Evolutionary conservation across 2,797 vertebrate genomes (phyloP).

Genomic region (Fistularia tabacaria): DNA sequence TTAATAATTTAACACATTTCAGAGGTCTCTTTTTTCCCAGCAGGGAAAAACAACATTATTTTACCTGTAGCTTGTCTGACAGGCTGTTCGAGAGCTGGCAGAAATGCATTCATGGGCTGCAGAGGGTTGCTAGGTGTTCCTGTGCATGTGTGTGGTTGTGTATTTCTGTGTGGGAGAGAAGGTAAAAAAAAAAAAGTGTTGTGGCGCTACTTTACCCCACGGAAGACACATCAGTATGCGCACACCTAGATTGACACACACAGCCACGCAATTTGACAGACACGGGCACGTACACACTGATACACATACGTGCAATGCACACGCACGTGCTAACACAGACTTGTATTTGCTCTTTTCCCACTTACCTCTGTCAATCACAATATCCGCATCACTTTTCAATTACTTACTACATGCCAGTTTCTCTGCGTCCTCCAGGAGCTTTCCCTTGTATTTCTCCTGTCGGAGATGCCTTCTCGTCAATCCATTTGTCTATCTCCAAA

Average conservation of each 20-base stretch:
- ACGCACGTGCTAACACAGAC: constrained; percentile 10
- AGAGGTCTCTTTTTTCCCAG: constrained; percentile 60
- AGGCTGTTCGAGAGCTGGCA: constrained; percentile 59
- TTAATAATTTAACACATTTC: constrained; percentile 66
- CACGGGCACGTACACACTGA: constrained; percentile 10
- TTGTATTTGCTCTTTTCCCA: constrained; percentile 24
- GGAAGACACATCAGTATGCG: constrained; percentile 7
- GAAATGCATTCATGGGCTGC: constrained; percentile 47
- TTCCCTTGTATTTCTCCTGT: constrained; percentile 16
- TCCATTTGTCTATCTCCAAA: constrained; percentile 49
- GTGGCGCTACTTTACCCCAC: constrained; percentile 29
- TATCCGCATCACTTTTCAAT: constrained; percentile 38
- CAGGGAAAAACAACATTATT: constrained; percentile 58
- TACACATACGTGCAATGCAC: constrained; percentile 9
- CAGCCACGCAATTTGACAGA: constrained; percentile 1
- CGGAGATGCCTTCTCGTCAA: constrained; percentile 35
- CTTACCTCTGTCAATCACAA: constrained; percentile 49
- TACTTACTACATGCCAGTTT: constrained; percentile 33
- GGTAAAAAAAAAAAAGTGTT: constrained; percentile 34
- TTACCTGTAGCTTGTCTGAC: constrained; percentile 69
- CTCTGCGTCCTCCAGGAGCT: constrained; percentile 12
- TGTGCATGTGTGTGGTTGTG: constrained; percentile 21
- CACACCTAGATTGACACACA: constrained; percentile 12
- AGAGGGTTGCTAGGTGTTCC: constrained; percentile 31
- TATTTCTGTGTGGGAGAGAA: constrained; percentile 31